Percentiles rank a stretch among this genome's conserved stretches.
Conservation (phyloP, 2,888 invertebrate genomes). For the Pocota personata region DNA sequence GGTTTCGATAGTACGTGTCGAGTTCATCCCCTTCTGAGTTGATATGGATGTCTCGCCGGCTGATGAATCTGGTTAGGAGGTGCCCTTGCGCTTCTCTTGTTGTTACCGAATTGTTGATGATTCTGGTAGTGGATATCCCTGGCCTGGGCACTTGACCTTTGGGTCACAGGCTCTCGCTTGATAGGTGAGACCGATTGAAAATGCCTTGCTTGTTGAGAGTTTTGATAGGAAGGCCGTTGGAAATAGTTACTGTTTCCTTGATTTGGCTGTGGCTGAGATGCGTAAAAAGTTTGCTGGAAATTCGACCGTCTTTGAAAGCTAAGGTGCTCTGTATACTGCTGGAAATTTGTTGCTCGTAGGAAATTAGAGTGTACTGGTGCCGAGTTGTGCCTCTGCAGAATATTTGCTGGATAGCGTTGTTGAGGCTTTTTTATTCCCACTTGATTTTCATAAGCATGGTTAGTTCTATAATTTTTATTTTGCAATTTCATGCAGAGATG, state of each 20-base stretch:
- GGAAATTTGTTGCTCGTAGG: not conserved
- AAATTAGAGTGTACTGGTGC: not conserved
- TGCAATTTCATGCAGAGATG: conserved; percentile 59
- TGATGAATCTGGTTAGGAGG: not conserved
- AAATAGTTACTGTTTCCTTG: not conserved
- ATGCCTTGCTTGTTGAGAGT: not conserved
- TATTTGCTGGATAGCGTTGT: not conserved
- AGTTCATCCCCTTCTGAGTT: not conserved
- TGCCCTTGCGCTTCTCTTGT: no score
- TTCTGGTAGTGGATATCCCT: not conserved
- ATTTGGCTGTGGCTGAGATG: not conserved
- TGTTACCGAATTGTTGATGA: not conserved
- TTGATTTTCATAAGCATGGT: not conserved
- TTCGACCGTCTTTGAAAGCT: not conserved
- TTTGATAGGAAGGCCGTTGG: no score
- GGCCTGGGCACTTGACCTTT: not conserved
- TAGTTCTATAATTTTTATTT: conserved; percentile 38
- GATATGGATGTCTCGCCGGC: not conserved
- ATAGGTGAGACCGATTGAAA: not conserved
- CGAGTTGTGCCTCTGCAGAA: not conserved
- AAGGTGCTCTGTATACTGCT: not conserved
- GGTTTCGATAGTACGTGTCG: not conserved
- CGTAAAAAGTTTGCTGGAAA: no score
- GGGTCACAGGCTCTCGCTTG: not conserved
- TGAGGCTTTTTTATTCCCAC: not conserved